Base-by-base conservation (phyloP, 2,797 vertebrate genomes). In the Darevskia mixta region DNA sequence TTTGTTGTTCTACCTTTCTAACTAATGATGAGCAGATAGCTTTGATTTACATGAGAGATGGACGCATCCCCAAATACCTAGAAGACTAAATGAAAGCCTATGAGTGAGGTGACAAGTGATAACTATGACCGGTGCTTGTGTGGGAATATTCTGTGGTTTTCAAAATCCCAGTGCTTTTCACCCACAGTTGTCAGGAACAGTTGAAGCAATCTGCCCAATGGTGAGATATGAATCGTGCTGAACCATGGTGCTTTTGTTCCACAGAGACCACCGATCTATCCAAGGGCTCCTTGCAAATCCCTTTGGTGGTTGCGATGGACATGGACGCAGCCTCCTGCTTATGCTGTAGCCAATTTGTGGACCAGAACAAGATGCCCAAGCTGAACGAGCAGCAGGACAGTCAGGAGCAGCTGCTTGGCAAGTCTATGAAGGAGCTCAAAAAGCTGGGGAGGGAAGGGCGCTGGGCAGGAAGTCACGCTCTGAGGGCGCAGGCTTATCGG, bases 301-400 rank as follows among this genome's bases (percentile, higher is more conserved):
- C 97, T 0, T 94, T 97, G 0, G 97, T 98, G 90, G 95, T 92
- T 0, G 97, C 95, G 45, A 97, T 97, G 98, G 96, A 98, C 88
- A 97, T 97, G 1, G 92, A 94, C 8, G 93, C 96, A 11, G 94
- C 91, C 41, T 95, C 97, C 0, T 95, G 96, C 8, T 96, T 95
- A 95, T 97, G 97, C 92, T 96, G 97, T 0, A 97, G 97, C 2
- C 97, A 97, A 90, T 98, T 98, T 79, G 98, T 98, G 91, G 98
- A 98, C 83, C 98, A 98, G 97, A 97, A 97, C 93, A 98, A 96
- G 90, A 97, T 98, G 35, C 94, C 95, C 13, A 88, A 91, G 13
- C 3, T 6, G 0, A 96, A 96, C 85, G 96, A 96, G 0, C 91
- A 96, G 87, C 91, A 94, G 0, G 95, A 95, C 3, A 89, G 92